Percentiles rank a stretch among this genome's conserved stretches.
These are phyloP conservation scores for Dasyornis broadbenti DNA, from an alignment of 2,113 vertebrate genomes.

Conservation along the genomic window DNA sequence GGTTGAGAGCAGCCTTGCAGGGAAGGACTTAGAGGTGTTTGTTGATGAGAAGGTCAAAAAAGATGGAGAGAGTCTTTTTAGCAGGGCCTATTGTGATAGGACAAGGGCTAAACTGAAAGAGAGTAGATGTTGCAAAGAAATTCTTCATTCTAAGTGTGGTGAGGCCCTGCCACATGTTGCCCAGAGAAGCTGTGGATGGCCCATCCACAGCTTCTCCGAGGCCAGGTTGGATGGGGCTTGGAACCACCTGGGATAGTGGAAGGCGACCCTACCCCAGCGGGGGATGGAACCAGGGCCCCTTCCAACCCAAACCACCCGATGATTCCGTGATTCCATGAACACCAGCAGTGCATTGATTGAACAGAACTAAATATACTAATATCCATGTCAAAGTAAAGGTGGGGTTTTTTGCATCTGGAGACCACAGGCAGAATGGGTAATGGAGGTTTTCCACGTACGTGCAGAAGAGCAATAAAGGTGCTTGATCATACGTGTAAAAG, in stretches of 20 bases:
- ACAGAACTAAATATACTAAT: neutral
- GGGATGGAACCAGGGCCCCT: neutral
- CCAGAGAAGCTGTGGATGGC: neutral
- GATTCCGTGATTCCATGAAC: neutral
- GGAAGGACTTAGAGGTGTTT: neutral
- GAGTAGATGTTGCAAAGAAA: neutral
- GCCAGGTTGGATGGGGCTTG: accelerated
- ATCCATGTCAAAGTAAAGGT: neutral
- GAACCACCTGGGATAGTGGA: neutral
- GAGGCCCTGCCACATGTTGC: accelerated
- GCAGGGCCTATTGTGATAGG: neutral
- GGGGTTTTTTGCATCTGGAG: neutral
- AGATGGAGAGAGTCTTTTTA: neutral
- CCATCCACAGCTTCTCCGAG: neutral
- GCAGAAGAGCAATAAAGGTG: neutral
- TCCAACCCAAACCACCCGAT: neutral
- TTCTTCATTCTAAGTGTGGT: neutral
- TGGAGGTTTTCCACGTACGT: neutral
- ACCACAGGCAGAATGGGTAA: neutral
- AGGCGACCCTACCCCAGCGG: neutral
- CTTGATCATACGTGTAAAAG: neutral
- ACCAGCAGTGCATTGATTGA: neutral
- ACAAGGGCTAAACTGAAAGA: neutral
- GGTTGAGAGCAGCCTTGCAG: neutral
- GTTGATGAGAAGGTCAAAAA: neutral